Percentiles rank a stretch among this genome's conserved stretches.
These are phyloP conservation scores for Galeruca laticollis DNA, from an alignment of 2,888 invertebrate species.

Conservation along the genomic window DNA sequence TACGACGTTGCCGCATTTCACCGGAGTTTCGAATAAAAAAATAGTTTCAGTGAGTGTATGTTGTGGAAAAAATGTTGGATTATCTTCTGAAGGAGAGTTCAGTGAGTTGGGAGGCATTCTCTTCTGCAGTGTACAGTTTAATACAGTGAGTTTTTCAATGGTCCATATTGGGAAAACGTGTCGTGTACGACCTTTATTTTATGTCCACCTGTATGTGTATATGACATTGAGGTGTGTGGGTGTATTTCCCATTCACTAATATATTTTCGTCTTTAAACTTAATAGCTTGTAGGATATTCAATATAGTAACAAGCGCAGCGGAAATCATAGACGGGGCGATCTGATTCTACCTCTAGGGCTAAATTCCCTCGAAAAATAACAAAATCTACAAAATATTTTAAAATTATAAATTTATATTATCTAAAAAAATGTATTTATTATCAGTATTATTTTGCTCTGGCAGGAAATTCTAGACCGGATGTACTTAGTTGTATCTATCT, in stretches of 20 bases:
- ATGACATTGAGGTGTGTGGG: slow-evolving; percentile 63
- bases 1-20: slow-evolving; percentile 42
- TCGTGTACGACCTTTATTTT: slow-evolving; percentile 48
- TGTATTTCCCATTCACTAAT: slow-evolving; percentile 60
- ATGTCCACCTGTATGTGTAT: slow-evolving; percentile 58
- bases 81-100: slow-evolving; percentile 32
- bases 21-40: slow-evolving; percentile 33
- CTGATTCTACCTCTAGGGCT: slow-evolving; percentile 1
- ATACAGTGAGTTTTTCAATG: slow-evolving; percentile 52
- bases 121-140: slow-evolving; percentile 41
- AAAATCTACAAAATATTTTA: background rate
- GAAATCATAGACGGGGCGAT: slow-evolving; percentile 29
- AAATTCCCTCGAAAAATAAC: background rate
- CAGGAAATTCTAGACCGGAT: slow-evolving; percentile 14
- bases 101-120: slow-evolving; percentile 32
- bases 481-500: slow-evolving; percentile 1
- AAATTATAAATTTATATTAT: background rate
- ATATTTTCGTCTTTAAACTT: slow-evolving; percentile 46
- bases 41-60: slow-evolving; percentile 33
- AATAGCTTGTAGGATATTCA: slow-evolving; percentile 41
- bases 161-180: slow-evolving; percentile 51
- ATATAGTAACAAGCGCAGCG: slow-evolving; percentile 22
- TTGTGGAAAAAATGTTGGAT: slow-evolving; percentile 42
- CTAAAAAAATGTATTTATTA: background rate
- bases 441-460: background rate